Evolutionary conservation across 2,113 vertebrate genomes (phyloP).

Genomic region (human (Homo sapiens)): GRCh38 chr2:24004001-24004500

Average conservation of each 20-base stretch:
- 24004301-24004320: background rate
- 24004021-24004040: background rate
- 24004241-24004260: slow-evolving; percentile 25
- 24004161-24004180: slow-evolving; percentile 11
- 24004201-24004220: background rate
- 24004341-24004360: background rate
- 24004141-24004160: slow-evolving; percentile 38
- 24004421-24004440: background rate
- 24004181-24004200: background rate
- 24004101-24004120: slow-evolving; percentile 16
- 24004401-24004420: background rate
- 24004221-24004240: slow-evolving; percentile 19
- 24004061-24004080: slow-evolving; percentile 52
- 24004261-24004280: background rate
- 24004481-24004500: background rate
- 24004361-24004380: background rate
- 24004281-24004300: background rate
- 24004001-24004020: background rate
- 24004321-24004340: background rate
- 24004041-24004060: background rate
- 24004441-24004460: background rate
- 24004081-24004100: slow-evolving; percentile 31
- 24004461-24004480: background rate
- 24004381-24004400: background rate
- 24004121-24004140: slow-evolving; percentile 47